Evolutionary conservation across 2,797 vertebrate species (phyloP), one percentile per base, ranked within the genome.

Genomic region (Sebastolobus altivelis): DNA sequence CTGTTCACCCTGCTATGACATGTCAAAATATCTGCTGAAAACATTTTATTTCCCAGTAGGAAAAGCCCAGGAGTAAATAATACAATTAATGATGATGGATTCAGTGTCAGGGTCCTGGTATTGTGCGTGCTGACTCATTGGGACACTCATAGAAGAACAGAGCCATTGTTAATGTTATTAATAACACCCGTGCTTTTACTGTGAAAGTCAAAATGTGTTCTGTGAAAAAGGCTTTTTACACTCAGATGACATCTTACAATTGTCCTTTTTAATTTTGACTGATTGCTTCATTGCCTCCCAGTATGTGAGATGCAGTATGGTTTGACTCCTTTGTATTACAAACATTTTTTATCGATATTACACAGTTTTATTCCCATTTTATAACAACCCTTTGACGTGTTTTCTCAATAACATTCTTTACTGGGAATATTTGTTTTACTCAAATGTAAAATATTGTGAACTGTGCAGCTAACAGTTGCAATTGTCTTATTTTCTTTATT

Each of bases 341-440:
- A 52, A 60, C 1, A 16, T 55, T 49, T n/a, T 66, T 46, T 18
- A n/a, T 37, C 22, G 27, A 58, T 12, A 16, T 60, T 27, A 4
- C 35, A 20, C n/a, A 18, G 27, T 18, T 12, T 3, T 12, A 61
- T 54, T 62, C 6, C 11, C 20, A 40, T 52, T 52, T 52, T n/a
- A 52, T 2, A 52, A 52, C 20, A 52, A 14, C 20, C 0, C 4
- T 52, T 6, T 56, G 3, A 18, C n/a, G 18, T 27, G 3, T 2
- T 25, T 1, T 65, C 14, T 10, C 63, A 29, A 27, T 43, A 29
- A 54, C 31, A 20, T 35, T 46, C 22, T 31, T 68, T 33, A 35
- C 11, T 0, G 13, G 20, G 20, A 54, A 22, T 56, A 13, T 25
- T 10, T 62, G 1, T 25, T 14, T 62, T 1, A 1, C 13, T 38